Percentiles rank a stretch among this genome's conserved stretches.
Evolutionary conservation across 2,888 invertebrate species (phyloP).

Genomic region (Teleiodes luculella): DNA sequence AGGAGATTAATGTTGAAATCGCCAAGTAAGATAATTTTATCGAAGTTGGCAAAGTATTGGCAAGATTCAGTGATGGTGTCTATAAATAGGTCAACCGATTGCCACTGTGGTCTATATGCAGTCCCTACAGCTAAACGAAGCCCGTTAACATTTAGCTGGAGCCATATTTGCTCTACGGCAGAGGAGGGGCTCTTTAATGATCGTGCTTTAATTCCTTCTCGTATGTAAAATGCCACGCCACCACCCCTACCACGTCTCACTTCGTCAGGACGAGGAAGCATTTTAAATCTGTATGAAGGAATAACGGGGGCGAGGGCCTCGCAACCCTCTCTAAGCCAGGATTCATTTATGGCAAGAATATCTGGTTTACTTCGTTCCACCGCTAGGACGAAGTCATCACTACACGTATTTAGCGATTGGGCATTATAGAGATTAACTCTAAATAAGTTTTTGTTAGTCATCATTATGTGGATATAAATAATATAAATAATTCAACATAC

Average conservation of each 20-base stretch:
- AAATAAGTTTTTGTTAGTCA: not conserved
- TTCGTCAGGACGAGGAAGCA: not conserved
- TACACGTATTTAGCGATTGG: not conserved
- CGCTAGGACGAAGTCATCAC: not conserved
- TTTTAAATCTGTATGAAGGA: not conserved
- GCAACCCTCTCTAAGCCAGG: not conserved
- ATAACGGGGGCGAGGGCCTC: not conserved
- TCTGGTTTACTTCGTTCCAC: not conserved
- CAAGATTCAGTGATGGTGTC: not conserved
- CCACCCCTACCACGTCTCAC: not conserved
- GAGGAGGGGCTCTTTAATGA: not conserved
- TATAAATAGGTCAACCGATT: not conserved
- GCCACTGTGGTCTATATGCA: not conserved
- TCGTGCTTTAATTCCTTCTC: not conserved
- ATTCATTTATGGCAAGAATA: slow-evolving; percentile 1
- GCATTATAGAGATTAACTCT: not conserved
- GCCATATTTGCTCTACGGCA: not conserved
- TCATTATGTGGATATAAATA: not conserved
- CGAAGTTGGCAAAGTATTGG: not conserved
- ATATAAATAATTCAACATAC: not conserved
- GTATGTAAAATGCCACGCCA: not conserved
- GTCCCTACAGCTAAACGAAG: not conserved
- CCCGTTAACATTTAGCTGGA: not conserved
- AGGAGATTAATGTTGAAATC: not conserved
- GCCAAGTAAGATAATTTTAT: not conserved